Conservation (phyloP, 2,888 invertebrate genomes). For the Dynastes tityus region DNA sequence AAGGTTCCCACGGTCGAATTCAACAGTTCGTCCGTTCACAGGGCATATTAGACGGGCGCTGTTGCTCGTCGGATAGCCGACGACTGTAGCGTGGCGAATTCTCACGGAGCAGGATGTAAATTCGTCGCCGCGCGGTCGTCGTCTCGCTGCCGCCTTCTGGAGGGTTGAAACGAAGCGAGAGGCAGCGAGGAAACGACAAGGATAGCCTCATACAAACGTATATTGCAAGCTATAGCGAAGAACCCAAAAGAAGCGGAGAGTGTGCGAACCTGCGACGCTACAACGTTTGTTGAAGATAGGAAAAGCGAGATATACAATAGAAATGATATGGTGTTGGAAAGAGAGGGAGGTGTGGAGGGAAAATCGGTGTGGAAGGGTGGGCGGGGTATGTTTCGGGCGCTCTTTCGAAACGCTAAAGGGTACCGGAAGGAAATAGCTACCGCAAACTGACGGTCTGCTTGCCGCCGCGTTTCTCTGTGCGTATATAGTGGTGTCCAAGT, state of each 20-base stretch:
- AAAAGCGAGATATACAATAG: neutral
- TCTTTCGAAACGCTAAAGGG: constrained; percentile 38
- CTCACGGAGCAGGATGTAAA: constrained; percentile 49
- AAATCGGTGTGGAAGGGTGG: neutral
- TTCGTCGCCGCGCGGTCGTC: constrained; percentile 12
- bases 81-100: constrained; percentile 24
- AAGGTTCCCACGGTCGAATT: constrained; percentile 47
- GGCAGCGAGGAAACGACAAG: constrained; percentile 10
- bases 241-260: neutral
- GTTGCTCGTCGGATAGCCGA: constrained; percentile 3
- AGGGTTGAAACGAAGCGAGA: constrained; percentile 16
- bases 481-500: neutral
- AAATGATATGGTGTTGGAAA: neutral
- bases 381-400: constrained; percentile 19
- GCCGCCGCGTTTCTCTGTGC: constrained; percentile 1
- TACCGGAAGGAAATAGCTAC: constrained; percentile 47
- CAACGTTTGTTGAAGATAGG: neutral
- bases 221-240: too few species aligned
- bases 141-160: constrained; percentile 6
- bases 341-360: neutral
- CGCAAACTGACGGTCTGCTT: constrained; percentile 30
- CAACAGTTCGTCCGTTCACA: constrained; percentile 47
- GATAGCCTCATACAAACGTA: neutral
- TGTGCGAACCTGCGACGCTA: neutral
- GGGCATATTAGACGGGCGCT: neutral